Conservation (phyloP, 2,113 vertebrate genomes). For the Tinamus guttatus region DNA sequence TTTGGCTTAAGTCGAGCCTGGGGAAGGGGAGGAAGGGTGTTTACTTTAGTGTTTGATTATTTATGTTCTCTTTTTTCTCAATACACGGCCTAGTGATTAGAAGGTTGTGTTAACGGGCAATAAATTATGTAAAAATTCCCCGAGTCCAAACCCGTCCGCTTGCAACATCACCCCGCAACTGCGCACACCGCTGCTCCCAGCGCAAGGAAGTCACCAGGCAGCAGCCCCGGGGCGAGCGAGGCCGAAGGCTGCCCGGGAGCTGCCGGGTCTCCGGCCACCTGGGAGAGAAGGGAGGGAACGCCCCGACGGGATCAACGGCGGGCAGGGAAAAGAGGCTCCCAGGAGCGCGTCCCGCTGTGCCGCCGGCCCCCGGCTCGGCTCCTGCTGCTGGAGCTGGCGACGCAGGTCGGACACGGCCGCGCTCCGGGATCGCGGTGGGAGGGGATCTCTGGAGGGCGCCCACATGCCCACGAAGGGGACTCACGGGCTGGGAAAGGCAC, state of each 20-base stretch:
- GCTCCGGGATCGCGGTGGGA: slow-evolving; percentile 46
- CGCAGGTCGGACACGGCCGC: not conserved
- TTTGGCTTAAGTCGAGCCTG: not conserved
- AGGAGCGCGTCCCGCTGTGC: slow-evolving; percentile 25
- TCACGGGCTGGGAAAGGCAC: slow-evolving; percentile 81
- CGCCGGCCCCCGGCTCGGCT: not conserved
- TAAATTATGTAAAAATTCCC: not conserved
- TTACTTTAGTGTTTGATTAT: not conserved
- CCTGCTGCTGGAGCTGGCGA: not conserved
- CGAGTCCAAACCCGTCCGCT: rapidly evolving
- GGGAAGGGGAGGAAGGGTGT: not conserved
- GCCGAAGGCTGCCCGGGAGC: slow-evolving; percentile 9
- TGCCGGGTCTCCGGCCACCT: not conserved
- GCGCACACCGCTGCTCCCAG: not conserved
- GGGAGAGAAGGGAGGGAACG: not conserved
- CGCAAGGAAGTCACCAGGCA: not conserved
- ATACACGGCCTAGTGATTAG: not conserved
- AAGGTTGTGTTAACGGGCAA: not conserved
- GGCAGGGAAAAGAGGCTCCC: not conserved
- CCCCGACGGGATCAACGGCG: not conserved
- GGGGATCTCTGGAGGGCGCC: slow-evolving; percentile 47
- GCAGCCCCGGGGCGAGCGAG: not conserved
- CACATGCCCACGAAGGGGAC: slow-evolving; percentile 74
- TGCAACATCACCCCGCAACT: rapidly evolving
- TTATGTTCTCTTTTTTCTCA: not conserved